Evolutionary conservation across 2,113 vertebrate genomes (phyloP), one percentile per base, ranked within the genome.

Genomic region (Limnothrissa miodon): DNA sequence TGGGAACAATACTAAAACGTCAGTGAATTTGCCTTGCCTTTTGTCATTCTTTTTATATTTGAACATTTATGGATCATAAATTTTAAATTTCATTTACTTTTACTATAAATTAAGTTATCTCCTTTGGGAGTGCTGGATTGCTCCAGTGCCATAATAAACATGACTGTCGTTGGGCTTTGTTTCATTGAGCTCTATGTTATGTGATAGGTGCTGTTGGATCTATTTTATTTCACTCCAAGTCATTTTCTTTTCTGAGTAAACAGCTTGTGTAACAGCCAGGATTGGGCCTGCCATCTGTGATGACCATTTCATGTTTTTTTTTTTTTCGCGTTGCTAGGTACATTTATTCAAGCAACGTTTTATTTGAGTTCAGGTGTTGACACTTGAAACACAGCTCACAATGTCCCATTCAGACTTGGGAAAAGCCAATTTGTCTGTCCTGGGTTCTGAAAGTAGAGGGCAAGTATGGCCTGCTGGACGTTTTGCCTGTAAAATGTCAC

Each of bases 181-280:
- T 92, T 93, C 90, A 84, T 87, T 87, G 89, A 80, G 66, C 84
- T 85, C 83, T 74, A 87, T 89, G n/a, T 89, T 85, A 81, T 42
- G 36, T 42, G 84, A 91, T 87, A 89, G 86, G 87, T 90, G 85
- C 84, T 81, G 86, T 78, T 90, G 87, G 83, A 91, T 88, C 88
- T 88, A 88, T 89, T 89, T 80, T 91, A 89, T 90, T 91, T 90
- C 89, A 85, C 33, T 23, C 84, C 82, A 85, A 85, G 88, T 19
- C 84, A 89, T 92, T 92, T 86, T 83, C 83, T 87, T 79, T 91
- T 87, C 86, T 91, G 33, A n/a, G 48, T 78, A 17, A 74, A 84
- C 59, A 70, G 36, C 66, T 78, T 36, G 8, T 45, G 25, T 36
- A 2, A 19, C 45, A 46, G 59, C 42, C 4, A 36, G 21, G 51